phyloP scores from a whole-genome alignment of 2,797 vertebrate genomes.

The Prunella strophiata region DNA sequence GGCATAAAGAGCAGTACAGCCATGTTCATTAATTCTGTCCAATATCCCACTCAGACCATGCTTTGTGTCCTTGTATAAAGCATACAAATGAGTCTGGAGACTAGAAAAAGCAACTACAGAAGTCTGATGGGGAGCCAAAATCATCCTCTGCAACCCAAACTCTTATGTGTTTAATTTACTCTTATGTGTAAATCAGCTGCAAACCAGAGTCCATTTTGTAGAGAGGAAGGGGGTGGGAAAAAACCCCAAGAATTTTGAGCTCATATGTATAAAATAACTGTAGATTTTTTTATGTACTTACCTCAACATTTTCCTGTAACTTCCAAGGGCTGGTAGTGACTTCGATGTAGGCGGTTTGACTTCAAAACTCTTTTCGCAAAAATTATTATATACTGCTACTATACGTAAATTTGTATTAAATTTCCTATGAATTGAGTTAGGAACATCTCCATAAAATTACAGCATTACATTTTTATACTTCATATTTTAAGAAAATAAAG shows the following conservation, averaged over 20 bases:
- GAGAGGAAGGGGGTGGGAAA: accelerated
- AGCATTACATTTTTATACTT: slow-evolving; percentile 48
- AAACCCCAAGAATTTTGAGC: not conserved
- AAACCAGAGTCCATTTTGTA: not conserved
- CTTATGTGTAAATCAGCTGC: not conserved
- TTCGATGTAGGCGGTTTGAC: not conserved
- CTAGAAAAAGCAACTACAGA: not conserved
- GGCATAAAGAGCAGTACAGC: not conserved
- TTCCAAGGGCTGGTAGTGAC: not conserved
- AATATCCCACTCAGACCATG: not conserved
- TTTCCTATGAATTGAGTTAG: slow-evolving; percentile 18
- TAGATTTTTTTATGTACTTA: not conserved
- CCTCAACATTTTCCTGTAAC: not conserved
- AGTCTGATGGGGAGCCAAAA: not conserved
- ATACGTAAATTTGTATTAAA: not conserved
- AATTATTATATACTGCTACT: not conserved
- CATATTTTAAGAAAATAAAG: not conserved
- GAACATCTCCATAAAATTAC: slow-evolving; percentile 56
- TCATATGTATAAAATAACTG: not conserved
- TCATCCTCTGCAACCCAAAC: not conserved
- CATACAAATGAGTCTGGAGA: not conserved
- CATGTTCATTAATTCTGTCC: not conserved
- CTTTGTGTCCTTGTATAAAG: not conserved
- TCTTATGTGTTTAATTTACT: not conserved
- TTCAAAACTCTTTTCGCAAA: slow-evolving; percentile 1